phyloP scores from a whole-genome alignment of 2,888 invertebrate genomes.

The Agrypnus murinus region DNA sequence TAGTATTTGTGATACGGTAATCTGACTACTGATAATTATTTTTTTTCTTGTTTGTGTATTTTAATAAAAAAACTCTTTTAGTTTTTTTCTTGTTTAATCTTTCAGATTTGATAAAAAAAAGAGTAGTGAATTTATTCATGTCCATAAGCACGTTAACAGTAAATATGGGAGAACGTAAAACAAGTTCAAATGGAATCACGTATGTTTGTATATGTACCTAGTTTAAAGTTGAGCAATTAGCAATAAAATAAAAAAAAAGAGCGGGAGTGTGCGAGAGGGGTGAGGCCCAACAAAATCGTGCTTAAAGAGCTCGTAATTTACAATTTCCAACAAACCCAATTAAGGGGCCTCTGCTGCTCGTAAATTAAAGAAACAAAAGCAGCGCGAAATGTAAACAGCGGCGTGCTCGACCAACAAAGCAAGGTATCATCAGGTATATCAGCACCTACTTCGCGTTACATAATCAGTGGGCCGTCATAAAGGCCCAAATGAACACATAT shows the following conservation, averaged over 20 bases:
- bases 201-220: slow-evolving; percentile 12
- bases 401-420: slow-evolving; percentile 54
- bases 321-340: slow-evolving; percentile 56
- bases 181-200: slow-evolving; percentile 14
- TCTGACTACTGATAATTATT: too few relatives aligned
- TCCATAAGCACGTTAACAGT: not conserved
- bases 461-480: slow-evolving; percentile 65
- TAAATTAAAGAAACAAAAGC: slow-evolving; percentile 57
- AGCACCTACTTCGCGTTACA: slow-evolving; percentile 62
- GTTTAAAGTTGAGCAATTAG: slow-evolving; percentile 18
- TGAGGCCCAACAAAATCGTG: slow-evolving; percentile 27
- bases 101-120: too few relatives aligned
- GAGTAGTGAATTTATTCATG: not conserved
- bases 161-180: slow-evolving; percentile 18
- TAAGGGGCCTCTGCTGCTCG: slow-evolving; percentile 55
- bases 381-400: slow-evolving; percentile 56
- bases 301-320: slow-evolving; percentile 53
- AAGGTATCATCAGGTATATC: slow-evolving; percentile 58
- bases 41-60: too few relatives aligned
- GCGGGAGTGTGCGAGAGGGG: not conserved
- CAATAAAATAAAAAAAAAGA: slow-evolving; percentile 20
- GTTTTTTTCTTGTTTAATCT: too few relatives aligned
- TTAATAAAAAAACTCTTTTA: too few relatives aligned
- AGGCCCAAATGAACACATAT: slow-evolving; percentile 63
- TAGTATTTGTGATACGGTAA: too few relatives aligned